Evolutionary conservation across 2,888 invertebrate genomes (phyloP), one percentile per base, ranked within the genome.

Genomic region (Mongoloraphidia duomilia): DNA sequence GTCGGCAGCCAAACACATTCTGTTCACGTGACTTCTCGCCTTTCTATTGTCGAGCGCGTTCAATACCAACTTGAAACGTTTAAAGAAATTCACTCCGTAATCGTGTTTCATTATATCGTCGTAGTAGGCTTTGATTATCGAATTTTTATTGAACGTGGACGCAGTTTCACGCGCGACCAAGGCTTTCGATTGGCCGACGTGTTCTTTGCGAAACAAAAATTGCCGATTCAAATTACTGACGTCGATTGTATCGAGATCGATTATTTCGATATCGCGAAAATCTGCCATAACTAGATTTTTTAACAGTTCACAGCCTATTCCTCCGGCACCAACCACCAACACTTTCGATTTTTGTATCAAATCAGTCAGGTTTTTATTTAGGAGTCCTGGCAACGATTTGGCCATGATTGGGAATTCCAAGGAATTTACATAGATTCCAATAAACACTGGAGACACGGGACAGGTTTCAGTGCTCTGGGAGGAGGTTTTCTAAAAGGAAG

Each of bases 21-120:
- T 78, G 71, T 99, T 99, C 0, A 99, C 98, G 72, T 99, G 98
- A 66, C 91, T 96, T 41, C 98, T 79, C 1, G 98, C 98, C 42
- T 87, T 88, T 60, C 88, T 77, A 67, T 99, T 99, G 65, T 99
- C 98, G 55, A 99, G 68, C 0, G 98, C 98, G 71, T 96, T 98
- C 71, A 98, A 74, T 6, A 99, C 95, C 50, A 98, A 66, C 51
- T 80, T 77, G 67, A 96, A 98, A 61, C 82, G 79, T 65, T 91
- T 86, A 69, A 93, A 97, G 68, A 90, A 99, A 54, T 80, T 81
- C 0, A 91, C 80, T 39, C 89, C 90, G 70, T 90, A 98, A 44
- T 91, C 85, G 72, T 72, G 92, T 93, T 84, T 84, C 53, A 86
- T 91, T 57, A 96, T 84, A 65, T 84, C 90, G 68, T 89, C 87